Evolutionary conservation across 2,797 vertebrate species (phyloP).

Genomic region (Bovichtus variegatus): DNA sequence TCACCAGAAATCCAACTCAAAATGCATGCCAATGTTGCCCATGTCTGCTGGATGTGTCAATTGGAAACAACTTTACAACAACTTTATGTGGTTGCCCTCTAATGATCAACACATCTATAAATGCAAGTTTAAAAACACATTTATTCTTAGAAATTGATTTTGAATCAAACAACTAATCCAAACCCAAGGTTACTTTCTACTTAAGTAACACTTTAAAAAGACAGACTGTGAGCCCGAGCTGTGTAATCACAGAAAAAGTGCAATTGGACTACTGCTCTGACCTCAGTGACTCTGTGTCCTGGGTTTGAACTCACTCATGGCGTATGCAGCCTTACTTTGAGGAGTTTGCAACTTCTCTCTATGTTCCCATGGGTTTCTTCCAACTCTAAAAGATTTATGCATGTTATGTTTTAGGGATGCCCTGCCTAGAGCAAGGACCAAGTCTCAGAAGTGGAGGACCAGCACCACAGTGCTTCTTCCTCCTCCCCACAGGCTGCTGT

Average conservation of each 20-base stretch:
- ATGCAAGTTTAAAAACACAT: not conserved
- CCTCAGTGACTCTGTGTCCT: not conserved
- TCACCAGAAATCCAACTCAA: not conserved
- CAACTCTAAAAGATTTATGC: not conserved
- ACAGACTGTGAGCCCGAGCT: not conserved
- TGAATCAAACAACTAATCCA: too few species aligned
- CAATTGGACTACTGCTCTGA: not conserved
- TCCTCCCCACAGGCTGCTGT: conserved; percentile 1
- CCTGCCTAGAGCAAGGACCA: not conserved
- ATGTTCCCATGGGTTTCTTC: not conserved
- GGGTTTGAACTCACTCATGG: not conserved
- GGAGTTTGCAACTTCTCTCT: not conserved
- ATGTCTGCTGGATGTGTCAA: not conserved
- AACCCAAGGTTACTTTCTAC: not conserved
- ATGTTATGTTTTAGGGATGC: not conserved
- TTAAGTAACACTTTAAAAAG: too few species aligned
- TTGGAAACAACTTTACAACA: not conserved
- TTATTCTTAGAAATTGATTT: not conserved
- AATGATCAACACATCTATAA: not conserved
- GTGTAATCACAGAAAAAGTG: not conserved
- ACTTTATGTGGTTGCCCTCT: not conserved
- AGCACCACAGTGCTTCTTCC: not conserved
- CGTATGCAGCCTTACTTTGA: not conserved
- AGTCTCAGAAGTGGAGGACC: not conserved
- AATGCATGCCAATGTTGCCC: not conserved